Base-by-base conservation (phyloP, 1,140 invertebrate genomes). In the Drosophila ercepeae region DNA sequence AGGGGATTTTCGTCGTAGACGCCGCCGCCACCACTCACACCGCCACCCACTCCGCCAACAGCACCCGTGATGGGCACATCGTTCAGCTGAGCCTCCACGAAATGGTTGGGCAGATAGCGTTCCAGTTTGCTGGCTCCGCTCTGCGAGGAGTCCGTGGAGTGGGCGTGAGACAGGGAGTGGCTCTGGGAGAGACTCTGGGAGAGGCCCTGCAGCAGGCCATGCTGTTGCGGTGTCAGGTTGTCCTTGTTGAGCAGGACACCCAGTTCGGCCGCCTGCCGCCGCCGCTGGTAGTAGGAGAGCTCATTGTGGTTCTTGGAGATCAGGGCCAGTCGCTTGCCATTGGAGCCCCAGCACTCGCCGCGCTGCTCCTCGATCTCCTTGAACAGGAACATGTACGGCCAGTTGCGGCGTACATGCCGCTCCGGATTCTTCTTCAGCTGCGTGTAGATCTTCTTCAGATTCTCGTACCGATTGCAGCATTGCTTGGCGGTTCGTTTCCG, bases 351-450 rank as follows among this genome's bases (percentile, higher is more conserved):
- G 74, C 88, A 90, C 34, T 91, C 90, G 49, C 90, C 90, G 11
- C 90, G 81, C 39, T 91, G 90, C 63, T 91, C 90, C 55, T 91
- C 90, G 54, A 91, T 91, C 70, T 91, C 90, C 51, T 90, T 90
- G 61, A 91, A 91, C 5, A 91, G 74, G 42, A 90, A 91, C 90
- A 91, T 91, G 36, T 91, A 91, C 4, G 90, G 90, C 90, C 90
- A 91, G 49, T 91, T 91, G 27, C 90, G 81, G 3, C 90, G 88
- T 9, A 91, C 90, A 65, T 91, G 90, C 1, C 84, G 75, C 18
- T 91, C 90, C 4, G 90, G 90, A 60, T 91, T 91, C 72, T 90
- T 91, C 39, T 91, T 91, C 2, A 91, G 61, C 46, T 91, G 90
- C 6, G 90, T 91, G 52, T 91, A 91, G 36, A 91, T 91, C 63